These are phyloP conservation scores for Dasysyrphus tricinctus DNA, from an alignment of 2,888 invertebrate genomes.

Conservation along the genomic window DNA sequence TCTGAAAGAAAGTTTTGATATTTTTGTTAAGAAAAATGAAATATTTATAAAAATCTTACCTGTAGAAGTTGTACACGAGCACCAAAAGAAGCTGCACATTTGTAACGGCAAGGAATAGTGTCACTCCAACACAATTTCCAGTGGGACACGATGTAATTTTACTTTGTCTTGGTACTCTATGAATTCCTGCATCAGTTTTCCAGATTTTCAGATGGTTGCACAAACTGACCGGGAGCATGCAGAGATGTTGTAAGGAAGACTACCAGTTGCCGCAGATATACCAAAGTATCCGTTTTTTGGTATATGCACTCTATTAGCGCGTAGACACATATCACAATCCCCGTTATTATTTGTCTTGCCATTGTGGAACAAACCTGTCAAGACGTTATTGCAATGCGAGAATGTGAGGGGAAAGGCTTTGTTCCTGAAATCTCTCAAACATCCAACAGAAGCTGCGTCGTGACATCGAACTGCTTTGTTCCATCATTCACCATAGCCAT, in stretches of 20 bases:
- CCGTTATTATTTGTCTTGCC: slow-evolving; percentile 96
- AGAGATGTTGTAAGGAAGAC: slow-evolving; percentile 93
- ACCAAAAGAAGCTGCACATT: slow-evolving; percentile 89
- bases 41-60: slow-evolving; percentile 78
- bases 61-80: slow-evolving; percentile 91
- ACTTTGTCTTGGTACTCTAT: slow-evolving; percentile 95
- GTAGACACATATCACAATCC: slow-evolving; percentile 97
- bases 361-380: slow-evolving; percentile 96
- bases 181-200: slow-evolving; percentile 96
- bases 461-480: slow-evolving; percentile 94
- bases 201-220: slow-evolving; percentile 87
- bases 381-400: slow-evolving; percentile 93
- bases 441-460: slow-evolving; percentile 94
- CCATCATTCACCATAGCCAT: slow-evolving; percentile 98
- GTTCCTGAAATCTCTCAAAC: slow-evolving; percentile 98
- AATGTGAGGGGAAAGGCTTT: slow-evolving; percentile 98
- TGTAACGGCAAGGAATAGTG: slow-evolving; percentile 88
- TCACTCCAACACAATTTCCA: slow-evolving; percentile 89
- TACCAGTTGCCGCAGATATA: slow-evolving; percentile 97
- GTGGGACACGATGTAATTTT: slow-evolving; percentile 85
- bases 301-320: slow-evolving; percentile 94
- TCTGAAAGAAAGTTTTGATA: slow-evolving; percentile 83
- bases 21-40: neutral
- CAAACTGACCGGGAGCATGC: slow-evolving; percentile 86
- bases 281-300: slow-evolving; percentile 96